These are phyloP conservation scores for Ceramica pisi DNA, from an alignment of 2,888 invertebrate species.

Conservation along the genomic window DNA sequence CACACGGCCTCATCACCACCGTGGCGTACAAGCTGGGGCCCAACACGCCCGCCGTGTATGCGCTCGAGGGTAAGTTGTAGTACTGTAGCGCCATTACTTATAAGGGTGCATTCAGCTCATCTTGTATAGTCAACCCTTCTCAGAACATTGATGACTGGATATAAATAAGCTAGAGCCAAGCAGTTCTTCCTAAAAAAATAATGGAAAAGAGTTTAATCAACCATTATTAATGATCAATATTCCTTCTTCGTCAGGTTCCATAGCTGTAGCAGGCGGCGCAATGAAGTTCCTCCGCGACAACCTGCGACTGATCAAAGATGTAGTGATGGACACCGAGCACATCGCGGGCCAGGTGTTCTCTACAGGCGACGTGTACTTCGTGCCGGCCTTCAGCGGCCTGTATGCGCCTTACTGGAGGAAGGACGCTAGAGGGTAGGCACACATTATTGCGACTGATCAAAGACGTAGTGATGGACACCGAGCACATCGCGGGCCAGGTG, in stretches of 20 bases:
- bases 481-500: conserved; percentile 94
- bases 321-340: conserved; percentile 92
- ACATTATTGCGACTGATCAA: conserved; percentile 93
- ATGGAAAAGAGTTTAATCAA: neutral
- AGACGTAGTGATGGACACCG: conserved; percentile 93
- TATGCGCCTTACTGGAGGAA: conserved; percentile 99
- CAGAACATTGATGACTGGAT: too few relatives aligned
- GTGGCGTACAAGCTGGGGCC: conserved; percentile 97
- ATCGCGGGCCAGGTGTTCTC: conserved; percentile 95
- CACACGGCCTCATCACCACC: conserved; percentile 97
- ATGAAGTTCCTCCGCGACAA: conserved; percentile 98
- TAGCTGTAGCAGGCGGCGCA: conserved; percentile 98
- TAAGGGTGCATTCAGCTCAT: too few relatives aligned
- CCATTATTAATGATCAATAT: neutral
- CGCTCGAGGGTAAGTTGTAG: conserved; percentile 94
- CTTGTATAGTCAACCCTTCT: conserved; percentile 71
- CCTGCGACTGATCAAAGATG: conserved; percentile 95
- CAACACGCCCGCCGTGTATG: conserved; percentile 95
- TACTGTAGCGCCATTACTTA: neutral
- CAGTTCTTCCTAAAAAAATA: neutral
- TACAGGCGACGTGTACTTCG: conserved; percentile 99
- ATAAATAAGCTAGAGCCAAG: neutral
- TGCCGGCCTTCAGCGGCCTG: conserved; percentile 98
- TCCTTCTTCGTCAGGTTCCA: conserved; percentile 91
- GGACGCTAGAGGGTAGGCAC: conserved; percentile 96